A percentile compares a stretch with the other conserved stretches of the same genome.
Evolutionary conservation across 1,140 invertebrate genomes (phyloP).

Genomic region (Globodera ellingtonae): DNA sequence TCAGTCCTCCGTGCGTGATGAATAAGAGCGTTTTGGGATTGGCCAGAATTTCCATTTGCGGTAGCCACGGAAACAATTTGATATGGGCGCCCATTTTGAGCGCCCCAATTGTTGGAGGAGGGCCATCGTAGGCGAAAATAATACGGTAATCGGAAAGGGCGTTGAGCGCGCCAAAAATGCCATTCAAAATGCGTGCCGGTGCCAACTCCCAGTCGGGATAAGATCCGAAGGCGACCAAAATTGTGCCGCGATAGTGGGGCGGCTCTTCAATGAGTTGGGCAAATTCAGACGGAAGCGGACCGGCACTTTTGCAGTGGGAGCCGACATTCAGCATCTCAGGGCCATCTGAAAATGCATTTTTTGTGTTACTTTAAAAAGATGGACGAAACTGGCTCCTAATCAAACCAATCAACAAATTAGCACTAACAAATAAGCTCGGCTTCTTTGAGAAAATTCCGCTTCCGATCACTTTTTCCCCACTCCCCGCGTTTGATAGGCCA

Average conservation of each 20-base stretch:
- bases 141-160: slow-evolving; percentile 42
- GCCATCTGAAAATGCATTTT: background rate
- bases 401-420: no score
- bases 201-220: slow-evolving; percentile 46
- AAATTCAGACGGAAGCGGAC: background rate
- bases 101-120: slow-evolving; percentile 17
- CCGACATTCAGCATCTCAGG: slow-evolving; percentile 30
- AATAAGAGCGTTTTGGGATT: slow-evolving; percentile 44
- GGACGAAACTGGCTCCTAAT: no score
- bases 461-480: no score
- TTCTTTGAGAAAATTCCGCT: no score
- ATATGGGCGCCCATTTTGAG: slow-evolving; percentile 26
- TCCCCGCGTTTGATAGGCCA: no score
- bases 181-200: slow-evolving; percentile 39
- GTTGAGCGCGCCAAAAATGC: slow-evolving; percentile 38
- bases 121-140: slow-evolving; percentile 51
- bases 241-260: slow-evolving; percentile 33
- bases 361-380: no score
- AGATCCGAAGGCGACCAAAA: slow-evolving; percentile 53
- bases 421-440: no score
- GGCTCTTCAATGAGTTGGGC: slow-evolving; percentile 9
- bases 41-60: slow-evolving; percentile 47
- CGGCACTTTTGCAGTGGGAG: slow-evolving; percentile 21
- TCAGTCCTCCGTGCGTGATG: slow-evolving; percentile 48
- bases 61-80: slow-evolving; percentile 43